Evolutionary conservation across 2,888 invertebrate genomes (phyloP).

Genomic region (Oscheius sp.): DNA sequence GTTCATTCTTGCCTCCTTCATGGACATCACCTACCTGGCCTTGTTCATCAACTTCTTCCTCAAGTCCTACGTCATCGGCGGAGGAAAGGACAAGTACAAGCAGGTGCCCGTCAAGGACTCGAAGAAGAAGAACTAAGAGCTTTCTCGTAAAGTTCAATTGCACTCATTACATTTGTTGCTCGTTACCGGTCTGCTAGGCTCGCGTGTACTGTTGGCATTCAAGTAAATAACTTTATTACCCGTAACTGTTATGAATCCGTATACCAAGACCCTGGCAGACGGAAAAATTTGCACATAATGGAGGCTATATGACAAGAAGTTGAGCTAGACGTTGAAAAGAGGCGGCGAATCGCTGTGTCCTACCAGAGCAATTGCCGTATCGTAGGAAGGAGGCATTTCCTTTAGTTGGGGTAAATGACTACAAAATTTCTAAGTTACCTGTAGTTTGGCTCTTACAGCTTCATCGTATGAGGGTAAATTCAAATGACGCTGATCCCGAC

Average conservation of each 20-base stretch:
- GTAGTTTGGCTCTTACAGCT: constrained; percentile 40
- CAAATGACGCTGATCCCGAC: constrained; percentile 38
- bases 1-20: constrained; percentile 60
- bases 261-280: constrained; percentile 12
- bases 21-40: constrained; percentile 66
- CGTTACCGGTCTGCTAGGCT: constrained; percentile 16
- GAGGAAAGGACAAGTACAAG: constrained; percentile 60
- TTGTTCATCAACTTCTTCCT: constrained; percentile 71
- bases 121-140: constrained; percentile 30
- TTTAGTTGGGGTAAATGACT: not conserved
- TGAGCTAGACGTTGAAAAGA: not conserved
- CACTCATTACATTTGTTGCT: not conserved
- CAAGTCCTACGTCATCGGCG: constrained; percentile 59
- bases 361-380: constrained; percentile 17
- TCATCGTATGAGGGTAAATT: constrained; percentile 53
- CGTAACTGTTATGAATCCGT: constrained; percentile 24
- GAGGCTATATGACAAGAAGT: not conserved
- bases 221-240: constrained; percentile 16
- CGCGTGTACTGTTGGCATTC: not conserved
- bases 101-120: constrained; percentile 24
- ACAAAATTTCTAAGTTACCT: constrained; percentile 9
- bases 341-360: constrained; percentile 20
- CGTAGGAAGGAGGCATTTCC: constrained; percentile 18
- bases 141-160: not conserved
- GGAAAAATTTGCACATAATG: constrained; percentile 3